Evolutionary conservation across 2,113 vertebrate species (phyloP), one percentile per base, ranked within the genome.

Genomic region (Eolophus roseicapilla): DNA sequence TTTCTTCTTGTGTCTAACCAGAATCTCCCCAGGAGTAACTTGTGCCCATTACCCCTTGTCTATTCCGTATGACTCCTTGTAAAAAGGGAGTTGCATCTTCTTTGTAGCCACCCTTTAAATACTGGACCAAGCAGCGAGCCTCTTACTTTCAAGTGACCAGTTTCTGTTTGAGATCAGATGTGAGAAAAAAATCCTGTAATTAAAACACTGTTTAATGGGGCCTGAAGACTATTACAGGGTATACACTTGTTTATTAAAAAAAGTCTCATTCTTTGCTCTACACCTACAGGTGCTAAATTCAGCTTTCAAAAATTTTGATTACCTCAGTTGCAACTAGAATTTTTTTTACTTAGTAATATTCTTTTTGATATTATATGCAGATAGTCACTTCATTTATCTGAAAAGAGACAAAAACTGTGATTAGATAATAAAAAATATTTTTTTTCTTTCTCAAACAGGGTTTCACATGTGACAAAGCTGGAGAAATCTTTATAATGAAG

Each of bases 401-500:
- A n/a, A 59, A 59, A 59, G 9, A 59, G 33, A n/a, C 57, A 59
- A 59, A 35, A 59, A 35, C 33, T 35, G 20, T n/a, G 33, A 59
- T 23, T 23, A 59, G 33, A 33, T n/a, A 59, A 59, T 55, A 19
- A 55, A 55, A 55, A 55, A 19, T n/a, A 33, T 23, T 11, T 9
- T 44, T 17, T 80, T 44, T 74, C 84, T 44, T 76, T 57, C 63
- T 97, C 57, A 46, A 65, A 81, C 67, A 99, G 98, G 99, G 99
- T 65, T 99, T 97, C 96, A 98, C 97, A 17, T 99, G 99, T 96
- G 99, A 99, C 33, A 99, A 99, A 97, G 98, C 99, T 88, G 99
- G 99, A 37, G 99, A 99, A 97, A 98, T 99, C 91, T 98, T 99
- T 76, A 99, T 99, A 67, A 98, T 98, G 86, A 98, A 98, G 47